A percentile compares a stretch with the other conserved stretches of the same genome.
Conservation (phyloP, 2,888 invertebrate species). For the Andrena marginata region DNA sequence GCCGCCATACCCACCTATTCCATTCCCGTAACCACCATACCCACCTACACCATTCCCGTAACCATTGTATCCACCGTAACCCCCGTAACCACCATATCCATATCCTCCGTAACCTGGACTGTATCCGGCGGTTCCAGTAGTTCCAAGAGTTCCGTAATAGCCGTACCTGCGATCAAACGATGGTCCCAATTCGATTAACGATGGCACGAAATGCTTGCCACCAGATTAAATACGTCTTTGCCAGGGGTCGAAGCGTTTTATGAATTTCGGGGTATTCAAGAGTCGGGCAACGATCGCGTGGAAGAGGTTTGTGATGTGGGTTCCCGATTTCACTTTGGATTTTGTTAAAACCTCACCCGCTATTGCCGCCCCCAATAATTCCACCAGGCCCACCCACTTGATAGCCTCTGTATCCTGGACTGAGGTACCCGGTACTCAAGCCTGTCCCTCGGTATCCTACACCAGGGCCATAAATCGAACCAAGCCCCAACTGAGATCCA, state of each 20-base stretch:
- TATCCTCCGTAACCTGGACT: slow-evolving; percentile 50
- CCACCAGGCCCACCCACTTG: slow-evolving; percentile 66
- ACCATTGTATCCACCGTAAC: slow-evolving; percentile 39
- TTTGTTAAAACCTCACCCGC: slow-evolving; percentile 70
- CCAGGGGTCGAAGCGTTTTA: neutral
- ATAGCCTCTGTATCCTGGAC: slow-evolving; percentile 70
- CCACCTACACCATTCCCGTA: slow-evolving; percentile 47
- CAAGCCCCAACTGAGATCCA: slow-evolving; percentile 64
- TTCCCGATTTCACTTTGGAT: neutral
- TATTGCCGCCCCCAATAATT: slow-evolving; percentile 71
- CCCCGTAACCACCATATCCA: slow-evolving; percentile 58
- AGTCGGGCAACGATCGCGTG: neutral
- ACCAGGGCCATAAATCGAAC: slow-evolving; percentile 69
- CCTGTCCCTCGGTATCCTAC: slow-evolving; percentile 67
- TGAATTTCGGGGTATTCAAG: neutral
- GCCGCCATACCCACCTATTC: slow-evolving; percentile 32
- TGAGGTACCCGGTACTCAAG: slow-evolving; percentile 59
- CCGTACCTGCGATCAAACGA: slow-evolving; percentile 69
- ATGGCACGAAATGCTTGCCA: neutral
- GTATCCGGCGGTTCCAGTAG: slow-evolving; percentile 26
- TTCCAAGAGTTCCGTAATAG: slow-evolving; percentile 61
- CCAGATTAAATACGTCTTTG: neutral
- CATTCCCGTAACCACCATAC: slow-evolving; percentile 59
- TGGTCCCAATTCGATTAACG: neutral
- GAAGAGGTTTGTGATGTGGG: neutral